These are phyloP conservation scores for Lepisosteus osseus DNA, from an alignment of 2,113 vertebrate genomes.

Conservation along the genomic window DNA sequence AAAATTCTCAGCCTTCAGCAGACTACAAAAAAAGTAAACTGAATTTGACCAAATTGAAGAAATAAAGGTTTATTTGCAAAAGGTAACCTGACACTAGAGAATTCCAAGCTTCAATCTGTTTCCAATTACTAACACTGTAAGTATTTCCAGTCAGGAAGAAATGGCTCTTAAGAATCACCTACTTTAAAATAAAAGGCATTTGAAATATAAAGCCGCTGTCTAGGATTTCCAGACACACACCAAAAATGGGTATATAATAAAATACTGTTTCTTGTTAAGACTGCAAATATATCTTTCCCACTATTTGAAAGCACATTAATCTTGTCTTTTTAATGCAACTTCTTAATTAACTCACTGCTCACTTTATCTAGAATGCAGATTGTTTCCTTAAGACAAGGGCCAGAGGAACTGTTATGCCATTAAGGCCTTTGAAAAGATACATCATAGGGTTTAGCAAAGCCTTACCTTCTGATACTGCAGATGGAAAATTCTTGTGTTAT, in stretches of 20 bases:
- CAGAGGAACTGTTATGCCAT: conserved; percentile 48
- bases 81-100: conserved; percentile 63
- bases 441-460: conserved; percentile 1
- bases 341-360: conserved; percentile 1
- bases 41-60: conserved; percentile 8
- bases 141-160: conserved; percentile 65
- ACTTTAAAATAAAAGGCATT: conserved; percentile 24
- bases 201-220: conserved; percentile 40
- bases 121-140: conserved; percentile 63
- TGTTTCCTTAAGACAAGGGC: neutral
- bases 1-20: neutral
- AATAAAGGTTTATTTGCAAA: conserved; percentile 70
- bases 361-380: conserved; percentile 1
- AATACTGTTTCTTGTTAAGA: neutral
- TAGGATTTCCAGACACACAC: conserved; percentile 14
- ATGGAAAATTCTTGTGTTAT: neutral
- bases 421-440: conserved; percentile 40
- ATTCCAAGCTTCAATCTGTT: conserved; percentile 73
- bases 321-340: neutral
- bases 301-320: neutral
- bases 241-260: conserved; percentile 13
- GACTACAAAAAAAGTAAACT: neutral
- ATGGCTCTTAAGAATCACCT: conserved; percentile 14
- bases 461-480: neutral
- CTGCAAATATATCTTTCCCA: neutral